These are phyloP conservation scores for Pseudoatta argentina DNA, from an alignment of 1,140 invertebrate genomes.

Conservation along the genomic window DNA sequence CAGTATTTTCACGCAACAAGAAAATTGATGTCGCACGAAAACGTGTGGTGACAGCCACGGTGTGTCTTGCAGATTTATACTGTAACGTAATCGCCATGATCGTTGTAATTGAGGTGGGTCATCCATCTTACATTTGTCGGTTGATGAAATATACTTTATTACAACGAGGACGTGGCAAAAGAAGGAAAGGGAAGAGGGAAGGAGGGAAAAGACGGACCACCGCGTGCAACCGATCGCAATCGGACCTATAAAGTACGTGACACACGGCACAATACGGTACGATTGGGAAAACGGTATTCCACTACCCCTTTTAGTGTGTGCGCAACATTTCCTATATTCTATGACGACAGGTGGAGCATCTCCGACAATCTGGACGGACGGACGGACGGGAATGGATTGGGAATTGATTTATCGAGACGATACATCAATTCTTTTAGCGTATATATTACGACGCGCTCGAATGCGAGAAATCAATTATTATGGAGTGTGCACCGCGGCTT, in stretches of 20 bases:
- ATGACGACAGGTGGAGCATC: constrained; percentile 51
- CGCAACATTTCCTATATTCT: constrained; percentile 40
- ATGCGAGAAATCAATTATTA: constrained; percentile 60
- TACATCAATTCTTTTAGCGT: constrained; percentile 60
- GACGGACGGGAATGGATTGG: constrained; percentile 7
- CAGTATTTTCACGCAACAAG: constrained; percentile 6
- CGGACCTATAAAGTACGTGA: constrained; percentile 63
- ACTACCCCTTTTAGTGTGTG: not conserved
- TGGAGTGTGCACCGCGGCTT: constrained; percentile 27
- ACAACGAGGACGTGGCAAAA: not conserved
- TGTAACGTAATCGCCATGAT: constrained; percentile 38
- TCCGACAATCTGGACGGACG: constrained; percentile 21
- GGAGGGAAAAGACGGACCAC: not conserved
- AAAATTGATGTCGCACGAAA: constrained; percentile 33
- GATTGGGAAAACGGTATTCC: constrained; percentile 31
- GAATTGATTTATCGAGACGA: constrained; percentile 59
- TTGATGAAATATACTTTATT: constrained; percentile 49
- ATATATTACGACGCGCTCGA: constrained; percentile 28
- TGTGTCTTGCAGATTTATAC: constrained; percentile 26
- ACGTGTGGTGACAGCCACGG: constrained; percentile 14
- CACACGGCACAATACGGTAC: constrained; percentile 39
- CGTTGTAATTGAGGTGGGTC: constrained; percentile 36
- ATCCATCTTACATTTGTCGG: constrained; percentile 56
- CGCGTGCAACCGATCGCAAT: constrained; percentile 47
- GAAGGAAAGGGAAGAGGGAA: not conserved